These are phyloP conservation scores for Cephonodes hylas DNA, from an alignment of 2,888 invertebrate species.

Conservation along the genomic window DNA sequence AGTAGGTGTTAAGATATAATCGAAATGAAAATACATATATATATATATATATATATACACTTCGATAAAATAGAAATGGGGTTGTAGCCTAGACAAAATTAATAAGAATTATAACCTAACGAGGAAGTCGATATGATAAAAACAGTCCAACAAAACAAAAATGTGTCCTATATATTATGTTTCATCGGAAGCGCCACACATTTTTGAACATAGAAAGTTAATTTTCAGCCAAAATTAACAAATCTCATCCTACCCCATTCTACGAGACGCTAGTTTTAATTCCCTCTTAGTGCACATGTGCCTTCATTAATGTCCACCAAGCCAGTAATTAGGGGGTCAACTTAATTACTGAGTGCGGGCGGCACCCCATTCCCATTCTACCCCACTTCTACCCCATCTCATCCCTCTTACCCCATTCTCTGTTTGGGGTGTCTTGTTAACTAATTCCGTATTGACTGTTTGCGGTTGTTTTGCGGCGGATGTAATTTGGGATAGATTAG, in stretches of 20 bases:
- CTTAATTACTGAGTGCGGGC: conserved; percentile 31
- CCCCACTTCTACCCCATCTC: background rate
- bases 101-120: too few relatives aligned
- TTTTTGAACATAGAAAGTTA: too few relatives aligned
- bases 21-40: too few relatives aligned
- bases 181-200: too few relatives aligned
- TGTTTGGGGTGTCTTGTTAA: background rate
- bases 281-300: background rate
- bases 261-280: background rate
- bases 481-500: background rate
- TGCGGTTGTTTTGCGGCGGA: background rate
- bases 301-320: conserved; percentile 34
- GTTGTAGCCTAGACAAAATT: too few relatives aligned
- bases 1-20: too few relatives aligned
- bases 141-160: too few relatives aligned
- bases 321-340: conserved; percentile 37
- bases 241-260: background rate
- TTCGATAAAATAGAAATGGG: too few relatives aligned
- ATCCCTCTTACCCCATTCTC: background rate
- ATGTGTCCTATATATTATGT: too few relatives aligned
- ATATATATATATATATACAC: too few relatives aligned
- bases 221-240: background rate
- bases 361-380: background rate
- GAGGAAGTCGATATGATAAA: too few relatives aligned
- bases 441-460: background rate